Base-by-base conservation (phyloP, 2,113 vertebrate species). In the Rhinopithecus roxellana region DNA sequence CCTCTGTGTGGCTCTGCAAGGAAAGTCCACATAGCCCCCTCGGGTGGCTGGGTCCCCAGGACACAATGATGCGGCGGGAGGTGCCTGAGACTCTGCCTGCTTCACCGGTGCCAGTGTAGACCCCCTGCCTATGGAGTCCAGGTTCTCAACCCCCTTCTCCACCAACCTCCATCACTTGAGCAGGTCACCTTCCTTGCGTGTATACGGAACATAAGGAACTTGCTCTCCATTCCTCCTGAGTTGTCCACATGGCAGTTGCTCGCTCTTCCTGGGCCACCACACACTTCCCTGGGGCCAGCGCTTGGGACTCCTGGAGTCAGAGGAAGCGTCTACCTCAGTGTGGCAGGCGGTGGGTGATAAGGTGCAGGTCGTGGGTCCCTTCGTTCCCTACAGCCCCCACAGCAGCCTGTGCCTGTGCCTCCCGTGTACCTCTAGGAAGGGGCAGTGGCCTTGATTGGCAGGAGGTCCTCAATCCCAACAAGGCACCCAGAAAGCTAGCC, bases 1-100 rank as follows among this genome's bases (percentile, higher is more conserved):
- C 17, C 13, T 78, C 48, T 0, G 2, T n/a, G 72, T 9, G 77
- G 12, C 79, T 72, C 69, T 59, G 25, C 25, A 2, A 48, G 55
- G 57, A 13, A 14, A 35, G 18, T n/a, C 8, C 12, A 0, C 8
- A 5, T 1, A 18, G 81, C 72, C 10, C 6, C 4, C n/a, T 2
- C 4, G 8, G 35, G 52, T n/a, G 2, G 13, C 22, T 67, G 2
- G 0, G 8, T 30, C 45, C 40, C 84, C 27, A 16, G 52, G 43
- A 27, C 13, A 0, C 2, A 12, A 32, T 30, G 2, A 10, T n/a
- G 3, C 13, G 14, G 43, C 23, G 3, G 2, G 89, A 77, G 32
- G 38, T 12, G 20, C 57, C 90, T 1, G 52, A 8, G 40, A 23
- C 20, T 77, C 43, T 50, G 8, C 83, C 40, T 8, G 16, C 61